Percentiles rank a stretch among this genome's conserved stretches.
These are phyloP conservation scores for Megalurothrips usitatus DNA, from an alignment of 2,888 invertebrate species.

Conservation along the genomic window DNA sequence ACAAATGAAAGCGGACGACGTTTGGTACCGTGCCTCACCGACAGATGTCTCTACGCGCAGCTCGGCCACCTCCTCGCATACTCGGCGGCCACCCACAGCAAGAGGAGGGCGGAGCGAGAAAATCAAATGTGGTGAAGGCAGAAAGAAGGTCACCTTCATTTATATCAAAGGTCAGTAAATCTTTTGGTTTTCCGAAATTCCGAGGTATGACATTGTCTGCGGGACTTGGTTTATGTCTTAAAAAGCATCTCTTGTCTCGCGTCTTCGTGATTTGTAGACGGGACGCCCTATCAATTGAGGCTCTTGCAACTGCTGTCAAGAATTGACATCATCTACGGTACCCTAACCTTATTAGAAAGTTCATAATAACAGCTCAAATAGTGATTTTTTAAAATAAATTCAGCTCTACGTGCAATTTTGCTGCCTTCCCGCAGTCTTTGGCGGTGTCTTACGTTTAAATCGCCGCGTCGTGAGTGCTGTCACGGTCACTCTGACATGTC, in stretches of 20 bases:
- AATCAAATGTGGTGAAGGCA: conserved; percentile 19
- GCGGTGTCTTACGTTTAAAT: background rate
- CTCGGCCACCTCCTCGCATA: background rate
- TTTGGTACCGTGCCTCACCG: background rate
- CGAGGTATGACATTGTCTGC: no score
- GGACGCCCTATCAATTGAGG: background rate
- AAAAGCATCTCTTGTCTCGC: background rate
- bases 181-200: background rate
- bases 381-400: background rate
- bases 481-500: background rate
- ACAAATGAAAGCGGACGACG: conserved; percentile 8
- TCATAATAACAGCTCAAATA: background rate
- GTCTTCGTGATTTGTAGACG: background rate
- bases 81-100: background rate
- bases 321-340: conserved; percentile 12
- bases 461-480: background rate
- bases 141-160: conserved; percentile 24
- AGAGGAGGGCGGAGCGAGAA: background rate
- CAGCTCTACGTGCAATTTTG: background rate
- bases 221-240: background rate
- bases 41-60: background rate
- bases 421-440: background rate
- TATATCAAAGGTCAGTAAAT: conserved; percentile 20
- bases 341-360: background rate
- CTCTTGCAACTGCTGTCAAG: conserved; percentile 1